These are phyloP conservation scores for Rhagologus leucostigma DNA, from an alignment of 2,113 vertebrate genomes.

Conservation along the genomic window DNA sequence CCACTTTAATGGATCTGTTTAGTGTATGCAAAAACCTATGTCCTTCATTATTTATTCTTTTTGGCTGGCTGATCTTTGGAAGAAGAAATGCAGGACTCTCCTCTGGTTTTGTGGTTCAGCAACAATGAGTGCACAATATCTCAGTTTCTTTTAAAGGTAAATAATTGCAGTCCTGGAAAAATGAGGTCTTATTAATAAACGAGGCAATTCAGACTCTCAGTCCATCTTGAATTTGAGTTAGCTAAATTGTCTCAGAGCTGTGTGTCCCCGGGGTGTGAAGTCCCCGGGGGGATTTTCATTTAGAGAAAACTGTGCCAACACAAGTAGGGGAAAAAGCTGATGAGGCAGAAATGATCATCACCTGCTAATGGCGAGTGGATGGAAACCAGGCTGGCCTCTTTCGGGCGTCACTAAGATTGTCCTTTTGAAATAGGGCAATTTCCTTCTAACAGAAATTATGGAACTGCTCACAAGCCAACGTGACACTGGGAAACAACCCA, in stretches of 20 bases:
- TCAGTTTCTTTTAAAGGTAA: background rate
- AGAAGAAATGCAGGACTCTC: slow-evolving; percentile 26
- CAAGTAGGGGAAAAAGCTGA: background rate
- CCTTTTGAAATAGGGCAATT: background rate
- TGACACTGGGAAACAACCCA: rapidly evolving
- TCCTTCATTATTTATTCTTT: slow-evolving; percentile 67
- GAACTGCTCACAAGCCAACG: background rate
- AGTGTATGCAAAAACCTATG: slow-evolving; percentile 51
- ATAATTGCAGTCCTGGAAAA: slow-evolving; percentile 27
- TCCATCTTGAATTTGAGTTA: background rate
- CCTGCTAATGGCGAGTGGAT: background rate
- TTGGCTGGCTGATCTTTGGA: slow-evolving; percentile 53
- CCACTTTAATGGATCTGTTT: slow-evolving; percentile 70
- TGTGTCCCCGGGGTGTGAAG: background rate
- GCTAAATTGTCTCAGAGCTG: background rate
- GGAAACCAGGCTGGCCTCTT: background rate
- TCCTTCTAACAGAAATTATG: background rate
- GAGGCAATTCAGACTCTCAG: background rate
- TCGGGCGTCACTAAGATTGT: background rate
- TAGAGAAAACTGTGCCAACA: background rate
- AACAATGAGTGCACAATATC: background rate
- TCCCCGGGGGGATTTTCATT: background rate
- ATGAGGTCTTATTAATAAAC: background rate
- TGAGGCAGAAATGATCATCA: background rate
- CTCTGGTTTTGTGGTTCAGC: slow-evolving; percentile 38